These are phyloP conservation scores for Echiichthys vipera DNA, from an alignment of 2,797 vertebrate genomes.

Conservation along the genomic window DNA sequence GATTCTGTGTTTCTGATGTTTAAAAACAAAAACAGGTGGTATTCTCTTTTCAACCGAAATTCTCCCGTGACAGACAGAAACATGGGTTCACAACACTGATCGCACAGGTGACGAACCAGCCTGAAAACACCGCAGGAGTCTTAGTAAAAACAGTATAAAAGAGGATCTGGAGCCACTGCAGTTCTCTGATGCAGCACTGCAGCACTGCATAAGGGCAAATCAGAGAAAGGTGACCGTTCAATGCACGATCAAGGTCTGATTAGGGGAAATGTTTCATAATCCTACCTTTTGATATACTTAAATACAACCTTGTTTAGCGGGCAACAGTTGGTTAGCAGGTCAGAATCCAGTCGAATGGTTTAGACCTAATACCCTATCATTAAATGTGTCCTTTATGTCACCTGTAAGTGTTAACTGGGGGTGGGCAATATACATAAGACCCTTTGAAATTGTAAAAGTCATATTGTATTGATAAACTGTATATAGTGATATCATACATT, in stretches of 20 bases:
- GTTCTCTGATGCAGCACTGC: neutral
- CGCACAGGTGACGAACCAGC: neutral
- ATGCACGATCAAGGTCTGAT: neutral
- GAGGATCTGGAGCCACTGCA: neutral
- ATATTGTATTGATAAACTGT: neutral
- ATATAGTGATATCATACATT: neutral
- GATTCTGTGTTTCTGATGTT: neutral
- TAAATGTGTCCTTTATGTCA: neutral
- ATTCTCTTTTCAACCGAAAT: neutral
- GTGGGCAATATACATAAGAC: neutral
- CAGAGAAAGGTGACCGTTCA: neutral
- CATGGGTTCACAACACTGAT: neutral
- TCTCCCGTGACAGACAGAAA: neutral
- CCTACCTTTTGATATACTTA: neutral
- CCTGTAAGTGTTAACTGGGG: neutral
- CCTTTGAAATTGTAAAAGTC: neutral
- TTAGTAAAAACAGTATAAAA: neutral
- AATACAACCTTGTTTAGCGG: neutral
- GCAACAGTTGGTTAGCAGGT: neutral
- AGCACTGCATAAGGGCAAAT: neutral
- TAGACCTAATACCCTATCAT: neutral
- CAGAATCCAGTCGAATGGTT: neutral
- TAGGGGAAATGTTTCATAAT: neutral
- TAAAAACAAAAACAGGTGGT: neutral
- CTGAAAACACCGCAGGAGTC: conserved; percentile 6